These are phyloP conservation scores for Musca domestica DNA, from an alignment of 1,140 invertebrate genomes.

Conservation along the genomic window DNA sequence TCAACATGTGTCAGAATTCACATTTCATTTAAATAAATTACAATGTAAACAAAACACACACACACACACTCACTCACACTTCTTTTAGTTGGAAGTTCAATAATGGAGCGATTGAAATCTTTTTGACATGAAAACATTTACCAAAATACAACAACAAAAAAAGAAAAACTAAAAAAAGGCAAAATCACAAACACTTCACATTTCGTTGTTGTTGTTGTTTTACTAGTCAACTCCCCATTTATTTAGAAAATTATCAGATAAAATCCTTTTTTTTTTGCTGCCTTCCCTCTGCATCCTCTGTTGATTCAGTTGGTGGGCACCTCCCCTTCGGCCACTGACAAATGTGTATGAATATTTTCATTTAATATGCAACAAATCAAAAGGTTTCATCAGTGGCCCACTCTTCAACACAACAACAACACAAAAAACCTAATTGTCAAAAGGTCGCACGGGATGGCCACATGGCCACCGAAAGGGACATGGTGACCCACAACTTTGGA, in stretches of 20 bases:
- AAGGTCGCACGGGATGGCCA: too few species aligned
- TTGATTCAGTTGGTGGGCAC: background rate
- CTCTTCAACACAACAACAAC: too few species aligned
- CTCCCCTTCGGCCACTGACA: background rate
- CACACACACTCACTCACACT: background rate
- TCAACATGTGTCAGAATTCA: constrained; percentile 23
- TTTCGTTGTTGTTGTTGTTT: background rate
- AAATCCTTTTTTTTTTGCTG: too few species aligned
- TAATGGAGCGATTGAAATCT: constrained; percentile 34
- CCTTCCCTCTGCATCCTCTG: too few species aligned
- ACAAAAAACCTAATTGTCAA: too few species aligned
- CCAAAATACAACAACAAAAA: background rate
- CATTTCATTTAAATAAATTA: constrained; percentile 49
- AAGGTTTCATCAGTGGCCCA: constrained; percentile 4
- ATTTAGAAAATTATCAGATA: too few species aligned
- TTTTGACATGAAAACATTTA: constrained; percentile 12
- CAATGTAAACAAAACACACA: background rate
- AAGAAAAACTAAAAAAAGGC: background rate
- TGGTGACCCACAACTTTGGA: too few species aligned
- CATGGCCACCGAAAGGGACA: too few species aligned
- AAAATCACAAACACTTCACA: too few species aligned
- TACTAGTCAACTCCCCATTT: background rate
- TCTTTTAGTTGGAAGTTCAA: constrained; percentile 45
- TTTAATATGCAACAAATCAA: constrained; percentile 7
- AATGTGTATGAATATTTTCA: too few species aligned